Percentiles rank a stretch among this genome's conserved stretches.
These are phyloP conservation scores for Pithys albifrons DNA, from an alignment of 2,113 vertebrate genomes.

Conservation along the genomic window DNA sequence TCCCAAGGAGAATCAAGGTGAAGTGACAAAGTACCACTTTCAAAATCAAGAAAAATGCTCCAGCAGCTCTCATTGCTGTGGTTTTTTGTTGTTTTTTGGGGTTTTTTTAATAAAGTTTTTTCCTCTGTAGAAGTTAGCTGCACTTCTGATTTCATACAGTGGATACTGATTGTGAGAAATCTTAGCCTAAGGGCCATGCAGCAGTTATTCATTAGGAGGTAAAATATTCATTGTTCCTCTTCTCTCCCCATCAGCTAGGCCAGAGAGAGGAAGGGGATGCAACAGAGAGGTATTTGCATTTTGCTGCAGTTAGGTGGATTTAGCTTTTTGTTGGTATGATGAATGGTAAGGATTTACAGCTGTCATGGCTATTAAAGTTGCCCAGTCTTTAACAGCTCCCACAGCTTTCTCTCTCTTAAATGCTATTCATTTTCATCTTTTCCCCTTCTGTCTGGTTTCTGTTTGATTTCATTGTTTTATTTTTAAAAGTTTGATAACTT, in stretches of 20 bases:
- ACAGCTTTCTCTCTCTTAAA: neutral
- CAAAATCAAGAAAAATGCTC: neutral
- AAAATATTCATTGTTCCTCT: neutral
- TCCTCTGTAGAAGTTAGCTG: neutral
- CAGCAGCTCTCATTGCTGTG: neutral
- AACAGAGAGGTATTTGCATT: neutral
- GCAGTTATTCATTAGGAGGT: neutral
- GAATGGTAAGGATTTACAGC: neutral
- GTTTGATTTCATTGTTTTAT: neutral
- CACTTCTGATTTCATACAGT: neutral
- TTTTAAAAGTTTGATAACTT: neutral
- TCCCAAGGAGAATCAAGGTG: neutral
- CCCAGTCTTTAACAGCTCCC: neutral
- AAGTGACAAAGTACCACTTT: neutral
- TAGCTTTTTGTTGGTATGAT: neutral
- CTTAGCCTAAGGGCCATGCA: neutral
- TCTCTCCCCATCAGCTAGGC: neutral
- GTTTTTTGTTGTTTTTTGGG: neutral
- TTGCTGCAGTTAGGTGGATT: neutral
- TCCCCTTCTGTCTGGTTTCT: neutral
- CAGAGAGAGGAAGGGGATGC: neutral
- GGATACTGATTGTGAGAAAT: neutral
- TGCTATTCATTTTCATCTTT: neutral
- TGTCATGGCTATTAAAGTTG: neutral
- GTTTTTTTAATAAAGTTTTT: neutral